Percentiles rank a stretch among this genome's conserved stretches.
Evolutionary conservation across 2,797 vertebrate species (phyloP).

Genomic region (Falco cherrug): DNA sequence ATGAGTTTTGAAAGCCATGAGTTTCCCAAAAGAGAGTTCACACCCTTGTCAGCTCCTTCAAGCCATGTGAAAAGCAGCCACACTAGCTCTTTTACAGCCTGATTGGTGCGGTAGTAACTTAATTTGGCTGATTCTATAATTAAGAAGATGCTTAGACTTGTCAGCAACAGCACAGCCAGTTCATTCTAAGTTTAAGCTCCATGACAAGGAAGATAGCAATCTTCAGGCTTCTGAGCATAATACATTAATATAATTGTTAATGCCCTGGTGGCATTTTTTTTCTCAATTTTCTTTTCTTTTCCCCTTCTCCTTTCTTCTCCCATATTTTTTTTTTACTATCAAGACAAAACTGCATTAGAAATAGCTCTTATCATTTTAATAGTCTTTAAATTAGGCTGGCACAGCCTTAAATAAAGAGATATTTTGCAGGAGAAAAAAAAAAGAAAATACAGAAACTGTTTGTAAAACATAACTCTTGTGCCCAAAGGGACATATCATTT

Average conservation of each 20-base stretch:
- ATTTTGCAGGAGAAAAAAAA: slow-evolving; percentile 51
- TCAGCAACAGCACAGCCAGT: slow-evolving; percentile 39
- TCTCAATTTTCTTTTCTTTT: neutral
- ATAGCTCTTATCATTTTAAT: slow-evolving; percentile 61
- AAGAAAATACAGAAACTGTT: slow-evolving; percentile 67
- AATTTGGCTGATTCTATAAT: slow-evolving; percentile 56
- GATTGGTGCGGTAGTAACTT: neutral
- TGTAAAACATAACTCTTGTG: slow-evolving; percentile 74
- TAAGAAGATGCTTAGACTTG: slow-evolving; percentile 46
- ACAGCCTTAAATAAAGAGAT: slow-evolving; percentile 69
- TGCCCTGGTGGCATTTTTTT: neutral
- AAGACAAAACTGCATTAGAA: slow-evolving; percentile 38
- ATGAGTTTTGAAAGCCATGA: neutral
- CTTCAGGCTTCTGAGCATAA: slow-evolving; percentile 25
- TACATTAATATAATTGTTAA: slow-evolving; percentile 46
- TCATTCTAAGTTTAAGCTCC: slow-evolving; percentile 53
- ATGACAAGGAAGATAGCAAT: slow-evolving; percentile 31
- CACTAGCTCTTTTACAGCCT: neutral
- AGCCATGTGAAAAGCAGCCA: neutral
- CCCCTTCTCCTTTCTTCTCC: neutral
- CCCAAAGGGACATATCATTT: slow-evolving; percentile 77
- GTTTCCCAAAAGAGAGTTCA: neutral
- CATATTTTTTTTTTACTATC: neutral
- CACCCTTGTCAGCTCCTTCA: neutral
- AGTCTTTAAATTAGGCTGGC: slow-evolving; percentile 61